Percentiles rank a stretch among this genome's conserved stretches.
These are phyloP conservation scores for Pedetes capensis DNA, from an alignment of 2,113 vertebrate genomes.

Conservation along the genomic window DNA sequence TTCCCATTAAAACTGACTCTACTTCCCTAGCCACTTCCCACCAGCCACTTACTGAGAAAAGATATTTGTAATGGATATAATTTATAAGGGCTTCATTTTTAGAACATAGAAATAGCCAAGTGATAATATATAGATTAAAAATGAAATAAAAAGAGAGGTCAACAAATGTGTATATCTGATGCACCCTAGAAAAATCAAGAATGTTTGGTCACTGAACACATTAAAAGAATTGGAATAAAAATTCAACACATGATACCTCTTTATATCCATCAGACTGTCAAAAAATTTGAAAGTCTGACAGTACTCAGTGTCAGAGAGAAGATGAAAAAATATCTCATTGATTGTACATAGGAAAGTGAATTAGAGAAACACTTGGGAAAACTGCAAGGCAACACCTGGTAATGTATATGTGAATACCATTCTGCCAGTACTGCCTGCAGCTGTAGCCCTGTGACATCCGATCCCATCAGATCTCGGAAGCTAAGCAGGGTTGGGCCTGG, in stretches of 20 bases:
- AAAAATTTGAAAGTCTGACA: not conserved
- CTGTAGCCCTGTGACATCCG: too few relatives aligned
- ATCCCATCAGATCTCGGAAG: too few relatives aligned
- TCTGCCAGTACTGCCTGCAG: too few relatives aligned
- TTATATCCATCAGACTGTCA: not conserved
- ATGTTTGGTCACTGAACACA: not conserved
- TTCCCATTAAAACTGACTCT: too few relatives aligned
- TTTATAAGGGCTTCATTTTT: not conserved
- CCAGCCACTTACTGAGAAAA: too few relatives aligned
- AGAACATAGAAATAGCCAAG: not conserved
- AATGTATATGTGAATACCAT: not conserved
- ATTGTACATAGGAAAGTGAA: accelerated
- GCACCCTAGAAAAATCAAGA: not conserved
- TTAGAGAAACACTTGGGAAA: not conserved
- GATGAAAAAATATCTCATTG: not conserved
- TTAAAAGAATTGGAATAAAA: not conserved
- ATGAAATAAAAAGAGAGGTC: not conserved
- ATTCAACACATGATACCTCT: not conserved
- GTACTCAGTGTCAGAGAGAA: not conserved
- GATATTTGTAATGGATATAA: not conserved
- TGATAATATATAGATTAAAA: not conserved
- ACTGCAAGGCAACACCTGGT: not conserved
- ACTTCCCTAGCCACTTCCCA: too few relatives aligned
- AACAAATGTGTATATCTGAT: not conserved
- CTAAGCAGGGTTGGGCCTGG: too few relatives aligned